Evolutionary conservation across 2,113 vertebrate genomes (phyloP).

Genomic region (Triplophysa tibetana): DNA sequence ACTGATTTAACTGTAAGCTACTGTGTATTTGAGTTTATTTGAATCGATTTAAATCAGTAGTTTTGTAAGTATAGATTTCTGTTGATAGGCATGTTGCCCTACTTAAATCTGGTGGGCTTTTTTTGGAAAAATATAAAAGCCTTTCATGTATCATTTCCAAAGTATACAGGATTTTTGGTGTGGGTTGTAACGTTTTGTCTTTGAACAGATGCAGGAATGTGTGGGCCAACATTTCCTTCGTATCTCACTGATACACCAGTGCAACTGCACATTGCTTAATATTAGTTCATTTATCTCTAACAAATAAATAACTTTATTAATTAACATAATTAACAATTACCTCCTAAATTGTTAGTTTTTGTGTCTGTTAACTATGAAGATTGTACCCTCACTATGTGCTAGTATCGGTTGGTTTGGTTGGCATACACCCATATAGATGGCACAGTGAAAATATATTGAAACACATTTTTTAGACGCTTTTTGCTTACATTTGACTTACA

Average conservation of each 20-base stretch:
- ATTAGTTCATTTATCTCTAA: not conserved
- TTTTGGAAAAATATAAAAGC: not conserved
- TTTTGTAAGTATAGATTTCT: too few species aligned
- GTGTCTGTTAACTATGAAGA: not conserved
- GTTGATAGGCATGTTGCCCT: too few species aligned
- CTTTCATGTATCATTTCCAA: not conserved
- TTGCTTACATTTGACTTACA: not conserved
- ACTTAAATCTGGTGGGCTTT: not conserved
- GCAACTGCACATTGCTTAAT: not conserved
- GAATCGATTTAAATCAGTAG: too few species aligned
- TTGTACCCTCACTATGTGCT: not conserved
- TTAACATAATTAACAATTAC: not conserved
- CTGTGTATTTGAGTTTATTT: too few species aligned
- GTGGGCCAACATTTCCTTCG: conserved; percentile 2
- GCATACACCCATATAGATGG: not conserved
- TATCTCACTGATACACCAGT: not conserved
- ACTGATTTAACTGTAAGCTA: not conserved
- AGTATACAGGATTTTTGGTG: not conserved
- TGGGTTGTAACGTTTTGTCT: not conserved
- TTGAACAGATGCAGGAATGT: not conserved
- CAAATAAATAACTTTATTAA: not conserved
- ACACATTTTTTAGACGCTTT: not conserved
- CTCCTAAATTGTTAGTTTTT: not conserved
- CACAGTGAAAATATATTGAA: not conserved
- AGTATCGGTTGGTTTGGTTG: not conserved